Conservation (phyloP, 2,888 invertebrate genomes). For the Cancer borealis region DNA sequence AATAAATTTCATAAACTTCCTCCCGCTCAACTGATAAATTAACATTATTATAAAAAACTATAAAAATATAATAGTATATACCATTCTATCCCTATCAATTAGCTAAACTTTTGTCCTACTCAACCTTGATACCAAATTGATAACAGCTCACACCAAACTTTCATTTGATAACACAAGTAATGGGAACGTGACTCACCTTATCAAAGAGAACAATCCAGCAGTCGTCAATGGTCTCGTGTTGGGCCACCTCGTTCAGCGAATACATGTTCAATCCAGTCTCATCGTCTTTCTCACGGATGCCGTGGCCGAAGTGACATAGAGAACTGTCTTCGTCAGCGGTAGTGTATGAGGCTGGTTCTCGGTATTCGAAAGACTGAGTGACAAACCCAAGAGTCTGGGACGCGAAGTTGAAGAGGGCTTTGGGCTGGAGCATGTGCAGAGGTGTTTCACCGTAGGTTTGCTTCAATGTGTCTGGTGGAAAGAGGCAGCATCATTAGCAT, state of each 20-base stretch:
- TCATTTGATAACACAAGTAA: background rate
- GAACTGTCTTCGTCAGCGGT: background rate
- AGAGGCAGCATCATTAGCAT: background rate
- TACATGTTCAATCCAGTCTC: constrained; percentile 77
- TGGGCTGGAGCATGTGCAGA: constrained; percentile 66
- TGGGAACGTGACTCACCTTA: constrained; percentile 77
- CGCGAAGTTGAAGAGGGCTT: constrained; percentile 63
- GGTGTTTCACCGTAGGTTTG: constrained; percentile 44
- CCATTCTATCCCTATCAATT: background rate
- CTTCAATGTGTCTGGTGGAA: constrained; percentile 56
- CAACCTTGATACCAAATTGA: background rate
- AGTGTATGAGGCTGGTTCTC: constrained; percentile 38
- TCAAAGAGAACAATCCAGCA: constrained; percentile 95
- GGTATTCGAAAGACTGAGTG: constrained; percentile 61
- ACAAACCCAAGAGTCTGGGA: constrained; percentile 64
- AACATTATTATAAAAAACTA: no score
- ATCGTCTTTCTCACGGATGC: constrained; percentile 51
- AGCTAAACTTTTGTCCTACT: background rate
- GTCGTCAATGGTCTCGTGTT: constrained; percentile 86
- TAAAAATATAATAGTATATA: no score
- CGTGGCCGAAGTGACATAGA: background rate
- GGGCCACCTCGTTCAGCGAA: constrained; percentile 86
- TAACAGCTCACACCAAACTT: background rate
- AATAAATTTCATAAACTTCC: no score
- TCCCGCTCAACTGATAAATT: no score